phyloP scores from a whole-genome alignment of 92 coral and sea anemone species.

The Anthopleura xanthogrammica region DNA sequence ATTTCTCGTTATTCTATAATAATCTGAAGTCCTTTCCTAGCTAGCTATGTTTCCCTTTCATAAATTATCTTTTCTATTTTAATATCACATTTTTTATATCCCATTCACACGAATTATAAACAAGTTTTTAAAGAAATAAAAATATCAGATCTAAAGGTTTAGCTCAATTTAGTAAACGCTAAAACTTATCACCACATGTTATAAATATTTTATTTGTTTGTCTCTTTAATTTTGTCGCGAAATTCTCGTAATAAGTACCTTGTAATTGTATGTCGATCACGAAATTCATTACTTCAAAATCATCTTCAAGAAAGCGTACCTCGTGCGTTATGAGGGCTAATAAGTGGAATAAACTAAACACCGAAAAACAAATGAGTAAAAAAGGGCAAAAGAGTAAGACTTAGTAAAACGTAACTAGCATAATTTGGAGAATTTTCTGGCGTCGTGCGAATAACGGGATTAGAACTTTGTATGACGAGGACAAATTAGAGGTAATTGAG shows the following conservation, averaged over 20 bases:
- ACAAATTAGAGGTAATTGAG: neutral
- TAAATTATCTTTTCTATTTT: neutral
- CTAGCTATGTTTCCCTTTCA: neutral
- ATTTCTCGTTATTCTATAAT: too few relatives aligned
- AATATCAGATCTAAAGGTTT: neutral
- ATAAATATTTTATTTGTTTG: slow-evolving; percentile 6
- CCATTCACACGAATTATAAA: neutral
- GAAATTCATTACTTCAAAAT: too few relatives aligned
- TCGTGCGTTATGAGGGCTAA: too few relatives aligned
- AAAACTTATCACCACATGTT: neutral
- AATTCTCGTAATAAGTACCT: too few relatives aligned
- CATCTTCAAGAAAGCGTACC: too few relatives aligned
- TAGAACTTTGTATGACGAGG: neutral
- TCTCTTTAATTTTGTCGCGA: neutral
- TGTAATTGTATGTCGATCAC: too few relatives aligned
- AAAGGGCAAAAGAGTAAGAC: too few relatives aligned
- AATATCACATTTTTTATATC: neutral
- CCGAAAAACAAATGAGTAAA: too few relatives aligned
- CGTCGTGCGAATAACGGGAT: neutral
- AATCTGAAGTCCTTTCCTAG: neutral
- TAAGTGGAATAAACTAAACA: too few relatives aligned
- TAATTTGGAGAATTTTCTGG: too few relatives aligned
- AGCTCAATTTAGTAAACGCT: neutral
- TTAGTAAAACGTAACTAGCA: too few relatives aligned
- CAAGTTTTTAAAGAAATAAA: neutral